Base-by-base conservation (phyloP, 1,140 invertebrate species). In the Macrosteles quadrilineatus region DNA sequence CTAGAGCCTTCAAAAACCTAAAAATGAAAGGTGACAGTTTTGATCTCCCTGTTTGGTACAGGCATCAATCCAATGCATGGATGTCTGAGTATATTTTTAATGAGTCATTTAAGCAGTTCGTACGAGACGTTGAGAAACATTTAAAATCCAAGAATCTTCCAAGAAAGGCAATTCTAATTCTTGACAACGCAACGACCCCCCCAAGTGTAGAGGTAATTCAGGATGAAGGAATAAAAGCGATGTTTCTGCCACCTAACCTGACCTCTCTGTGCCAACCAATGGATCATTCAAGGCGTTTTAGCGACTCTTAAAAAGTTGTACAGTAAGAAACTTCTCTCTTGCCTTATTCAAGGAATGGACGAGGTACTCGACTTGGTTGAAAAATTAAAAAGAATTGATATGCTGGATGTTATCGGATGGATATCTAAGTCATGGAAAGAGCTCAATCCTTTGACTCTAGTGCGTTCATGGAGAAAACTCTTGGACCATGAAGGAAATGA, bases 51-150 rank as follows among this genome's bases (percentile, higher is more conserved):
- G 73, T 78, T 30, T 55, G 74, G 57, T 80, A 80, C 72, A 75
- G 68, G 70, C 57, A 70, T 65, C 75, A 79, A 67, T 77, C 75
- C 70, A 80, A 75, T 62, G 75, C 77, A 19, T 81, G 77, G 79
- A 79, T 82, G 75, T 78, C 73, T 25, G 29, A 17, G 40, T 55
- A 67, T 6, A 36, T 36, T 36, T 36, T 36, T 36, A 36, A 36
- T 6, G 32, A 36, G 32, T 36, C 4, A 36, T 36, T 36, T 36
- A 4, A 36, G 14, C 32, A 36, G 32, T 36, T 36, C 32, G 32
- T 36, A 4, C 32, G 4, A 36, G 32, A 36, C 4, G 32, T 36
- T 6, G 32, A 36, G 32, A 36, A 36, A 14, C 14, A 6, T 36
- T 14, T 36, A 14, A 36, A 36, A 14, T 6, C 4, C 4, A 36